phyloP scores from a whole-genome alignment of 2,113 vertebrate genomes.

The Sus scrofa region DNA sequence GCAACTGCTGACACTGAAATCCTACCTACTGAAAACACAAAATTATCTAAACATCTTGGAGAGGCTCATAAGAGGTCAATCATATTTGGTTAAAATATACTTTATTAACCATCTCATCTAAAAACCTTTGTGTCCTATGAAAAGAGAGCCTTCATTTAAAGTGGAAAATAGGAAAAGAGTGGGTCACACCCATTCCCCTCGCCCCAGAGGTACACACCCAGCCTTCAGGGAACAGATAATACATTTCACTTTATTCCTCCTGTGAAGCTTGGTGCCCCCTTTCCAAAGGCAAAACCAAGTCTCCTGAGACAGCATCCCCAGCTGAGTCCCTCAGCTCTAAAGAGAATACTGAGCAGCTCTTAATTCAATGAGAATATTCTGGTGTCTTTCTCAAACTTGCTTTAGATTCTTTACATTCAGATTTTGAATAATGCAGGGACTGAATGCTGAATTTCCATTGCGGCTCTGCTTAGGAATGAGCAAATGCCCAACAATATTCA shows the following conservation, averaged over 20 bases:
- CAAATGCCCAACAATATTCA: background rate
- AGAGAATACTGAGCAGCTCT: background rate
- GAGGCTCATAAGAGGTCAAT: background rate
- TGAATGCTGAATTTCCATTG: background rate
- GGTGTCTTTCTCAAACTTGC: background rate
- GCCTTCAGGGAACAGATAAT: background rate
- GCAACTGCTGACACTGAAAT: background rate
- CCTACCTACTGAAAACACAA: background rate
- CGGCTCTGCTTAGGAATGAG: background rate
- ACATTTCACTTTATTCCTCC: background rate
- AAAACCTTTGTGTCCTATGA: background rate
- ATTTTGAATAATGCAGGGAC: background rate
- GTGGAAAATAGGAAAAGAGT: background rate
- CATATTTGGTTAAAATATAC: background rate
- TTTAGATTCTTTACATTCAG: constrained; percentile 2
- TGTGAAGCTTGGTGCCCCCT: background rate
- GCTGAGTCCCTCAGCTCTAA: background rate
- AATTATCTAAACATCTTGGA: background rate
- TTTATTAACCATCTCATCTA: background rate
- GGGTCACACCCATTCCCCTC: background rate
- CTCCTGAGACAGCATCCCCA: background rate
- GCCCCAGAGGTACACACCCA: background rate
- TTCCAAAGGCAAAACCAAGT: constrained; percentile 26
- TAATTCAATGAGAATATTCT: background rate
- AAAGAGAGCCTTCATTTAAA: background rate